Percentiles rank a stretch among this genome's conserved stretches.
phyloP scores from a whole-genome alignment of 2,113 vertebrate genomes.

The Chunga burmeisteri region DNA sequence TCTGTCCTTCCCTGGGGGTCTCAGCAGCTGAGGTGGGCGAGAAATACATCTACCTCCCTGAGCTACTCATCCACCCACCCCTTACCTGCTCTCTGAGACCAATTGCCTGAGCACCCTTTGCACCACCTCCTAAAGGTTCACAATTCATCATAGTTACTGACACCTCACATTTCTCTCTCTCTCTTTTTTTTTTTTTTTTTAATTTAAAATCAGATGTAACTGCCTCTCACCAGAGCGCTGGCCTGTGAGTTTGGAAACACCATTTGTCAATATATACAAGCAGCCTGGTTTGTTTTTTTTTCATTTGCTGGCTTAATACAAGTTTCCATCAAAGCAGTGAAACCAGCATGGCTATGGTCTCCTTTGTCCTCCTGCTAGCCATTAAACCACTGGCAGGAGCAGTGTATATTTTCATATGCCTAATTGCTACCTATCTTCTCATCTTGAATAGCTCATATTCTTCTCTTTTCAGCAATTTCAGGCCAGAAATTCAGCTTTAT shows the following conservation, averaged over 20 bases:
- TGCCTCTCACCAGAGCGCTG: background rate
- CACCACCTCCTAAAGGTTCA: background rate
- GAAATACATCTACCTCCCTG: background rate
- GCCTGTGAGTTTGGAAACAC: background rate
- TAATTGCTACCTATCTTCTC: background rate
- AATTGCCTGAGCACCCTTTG: background rate
- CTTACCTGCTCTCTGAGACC: too few species aligned
- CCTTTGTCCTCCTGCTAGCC: background rate
- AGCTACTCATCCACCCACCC: accelerated
- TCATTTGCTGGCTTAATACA: background rate
- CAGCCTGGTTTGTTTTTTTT: background rate
- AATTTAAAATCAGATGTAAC: background rate
- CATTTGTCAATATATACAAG: background rate
- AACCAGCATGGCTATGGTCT: background rate
- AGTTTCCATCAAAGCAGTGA: background rate
- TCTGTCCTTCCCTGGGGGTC: background rate
- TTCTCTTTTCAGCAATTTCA: background rate
- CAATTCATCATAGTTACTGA: background rate
- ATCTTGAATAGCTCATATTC: background rate
- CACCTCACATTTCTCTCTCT: background rate
- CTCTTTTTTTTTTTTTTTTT: background rate
- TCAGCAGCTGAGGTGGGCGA: background rate
- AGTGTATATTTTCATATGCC: background rate
- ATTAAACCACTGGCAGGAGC: background rate
- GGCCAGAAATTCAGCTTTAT: background rate